Conservation (phyloP, 1,140 invertebrate genomes). For the Odontomachus brunneus region DNA sequence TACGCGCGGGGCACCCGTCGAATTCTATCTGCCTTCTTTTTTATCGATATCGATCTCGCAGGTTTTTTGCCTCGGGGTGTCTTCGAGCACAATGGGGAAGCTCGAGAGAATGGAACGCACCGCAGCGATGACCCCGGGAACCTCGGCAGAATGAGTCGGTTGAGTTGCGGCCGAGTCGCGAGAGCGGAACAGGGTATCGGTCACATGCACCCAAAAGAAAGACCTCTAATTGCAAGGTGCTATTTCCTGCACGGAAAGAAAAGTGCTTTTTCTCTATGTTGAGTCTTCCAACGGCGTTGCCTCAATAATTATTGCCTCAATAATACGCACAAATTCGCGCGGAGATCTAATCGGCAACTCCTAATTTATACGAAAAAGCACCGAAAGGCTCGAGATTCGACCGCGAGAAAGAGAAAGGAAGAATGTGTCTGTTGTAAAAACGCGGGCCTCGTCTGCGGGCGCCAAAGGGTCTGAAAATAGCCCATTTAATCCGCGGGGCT, state of each 20-base stretch:
- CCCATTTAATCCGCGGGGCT: slow-evolving; percentile 78
- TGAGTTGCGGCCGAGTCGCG: slow-evolving; percentile 8
- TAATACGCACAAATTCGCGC: slow-evolving; percentile 20
- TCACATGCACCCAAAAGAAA: too few relatives aligned
- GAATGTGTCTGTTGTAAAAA: slow-evolving; percentile 54
- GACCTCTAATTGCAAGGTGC: too few relatives aligned
- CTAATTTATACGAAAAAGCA: slow-evolving; percentile 53
- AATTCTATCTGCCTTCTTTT: slow-evolving; percentile 48
- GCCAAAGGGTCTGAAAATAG: slow-evolving; percentile 74
- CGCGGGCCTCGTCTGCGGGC: slow-evolving; percentile 29
- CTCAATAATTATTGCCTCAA: slow-evolving; percentile 36
- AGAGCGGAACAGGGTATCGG: slow-evolving; percentile 9
- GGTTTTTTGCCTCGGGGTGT: slow-evolving; percentile 43
- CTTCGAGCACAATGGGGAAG: slow-evolving; percentile 45
- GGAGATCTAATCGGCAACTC: slow-evolving; percentile 40
- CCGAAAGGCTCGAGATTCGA: slow-evolving; percentile 38
- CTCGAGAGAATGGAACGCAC: slow-evolving; percentile 37
- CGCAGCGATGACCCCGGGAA: slow-evolving; percentile 9
- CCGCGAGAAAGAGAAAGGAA: not conserved
- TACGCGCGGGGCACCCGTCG: slow-evolving; percentile 21
- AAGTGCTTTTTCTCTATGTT: slow-evolving; percentile 25
- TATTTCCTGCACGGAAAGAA: too few relatives aligned
- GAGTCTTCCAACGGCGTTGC: not conserved
- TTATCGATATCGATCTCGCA: slow-evolving; percentile 38
- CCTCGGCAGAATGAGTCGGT: slow-evolving; percentile 35